phyloP scores from a whole-genome alignment of 2,113 vertebrate species.

The Lophotis ruficrista region DNA sequence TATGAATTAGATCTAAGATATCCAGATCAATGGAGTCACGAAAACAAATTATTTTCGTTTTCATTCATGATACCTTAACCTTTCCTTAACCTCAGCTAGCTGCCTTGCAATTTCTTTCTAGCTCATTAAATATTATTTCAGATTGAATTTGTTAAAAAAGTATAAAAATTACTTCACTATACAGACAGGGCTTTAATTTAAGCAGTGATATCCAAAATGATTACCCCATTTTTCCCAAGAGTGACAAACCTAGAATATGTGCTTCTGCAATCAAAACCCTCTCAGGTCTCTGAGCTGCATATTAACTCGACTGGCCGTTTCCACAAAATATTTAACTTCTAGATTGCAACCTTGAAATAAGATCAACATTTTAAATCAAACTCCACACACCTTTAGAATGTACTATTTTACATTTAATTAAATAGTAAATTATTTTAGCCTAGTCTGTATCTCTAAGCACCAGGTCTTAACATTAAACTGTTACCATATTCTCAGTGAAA shows the following conservation, averaged over 20 bases:
- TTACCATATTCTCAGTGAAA: neutral
- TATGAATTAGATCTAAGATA: neutral
- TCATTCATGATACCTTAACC: neutral
- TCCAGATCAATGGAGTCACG: neutral
- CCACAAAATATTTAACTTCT: neutral
- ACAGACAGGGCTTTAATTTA: neutral
- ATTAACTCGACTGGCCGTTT: neutral
- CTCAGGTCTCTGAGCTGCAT: neutral
- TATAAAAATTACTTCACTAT: neutral
- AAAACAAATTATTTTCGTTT: neutral
- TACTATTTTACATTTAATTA: neutral
- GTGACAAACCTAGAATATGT: neutral
- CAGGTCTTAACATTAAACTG: conserved; percentile 12
- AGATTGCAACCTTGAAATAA: neutral
- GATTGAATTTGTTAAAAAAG: neutral
- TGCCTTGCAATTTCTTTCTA: neutral
- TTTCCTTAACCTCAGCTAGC: neutral
- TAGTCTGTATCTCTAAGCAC: neutral
- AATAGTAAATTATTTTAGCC: neutral
- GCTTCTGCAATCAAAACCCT: neutral
- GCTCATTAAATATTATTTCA: neutral
- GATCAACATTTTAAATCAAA: neutral
- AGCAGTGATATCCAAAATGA: neutral
- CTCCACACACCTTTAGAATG: neutral
- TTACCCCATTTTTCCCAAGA: neutral